These are phyloP conservation scores for Tetropium fuscum DNA, from an alignment of 2,888 invertebrate species.

Conservation along the genomic window DNA sequence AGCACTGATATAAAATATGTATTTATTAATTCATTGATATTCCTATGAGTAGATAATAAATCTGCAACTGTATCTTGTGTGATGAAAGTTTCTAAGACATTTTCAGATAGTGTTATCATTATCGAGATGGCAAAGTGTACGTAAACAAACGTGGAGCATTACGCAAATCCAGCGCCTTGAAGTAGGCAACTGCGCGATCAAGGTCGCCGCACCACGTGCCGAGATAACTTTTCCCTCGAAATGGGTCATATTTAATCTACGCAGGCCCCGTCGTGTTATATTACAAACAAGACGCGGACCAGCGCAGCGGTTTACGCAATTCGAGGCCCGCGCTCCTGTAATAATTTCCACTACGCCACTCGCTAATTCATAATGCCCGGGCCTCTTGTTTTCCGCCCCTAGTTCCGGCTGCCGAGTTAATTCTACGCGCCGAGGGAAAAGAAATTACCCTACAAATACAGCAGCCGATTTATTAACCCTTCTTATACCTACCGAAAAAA, in stretches of 20 bases:
- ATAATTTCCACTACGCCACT: constrained; percentile 4
- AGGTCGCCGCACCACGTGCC: constrained; percentile 28
- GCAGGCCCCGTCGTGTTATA: too few species aligned
- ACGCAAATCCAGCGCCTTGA: constrained; percentile 7
- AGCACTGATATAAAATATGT: too few species aligned
- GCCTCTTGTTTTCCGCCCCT: background rate
- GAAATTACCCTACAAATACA: constrained; percentile 18
- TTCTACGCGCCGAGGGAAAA: background rate
- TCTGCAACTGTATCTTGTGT: too few species aligned
- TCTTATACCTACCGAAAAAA: background rate
- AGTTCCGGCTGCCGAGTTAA: constrained; percentile 7
- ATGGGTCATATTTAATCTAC: constrained; percentile 34
- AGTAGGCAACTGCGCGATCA: constrained; percentile 20
- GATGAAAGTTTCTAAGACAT: too few species aligned
- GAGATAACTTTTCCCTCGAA: constrained; percentile 14
- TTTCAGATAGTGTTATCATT: background rate
- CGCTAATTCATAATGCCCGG: too few species aligned
- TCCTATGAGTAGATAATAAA: too few species aligned
- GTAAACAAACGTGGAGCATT: constrained; percentile 20
- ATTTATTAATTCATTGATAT: too few species aligned
- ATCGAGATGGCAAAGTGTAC: background rate
- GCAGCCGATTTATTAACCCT: constrained; percentile 17
- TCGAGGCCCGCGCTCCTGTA: background rate
- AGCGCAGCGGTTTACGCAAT: too few species aligned
- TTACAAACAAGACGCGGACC: too few species aligned